Percentiles rank a stretch among this genome's conserved stretches.
phyloP scores from a whole-genome alignment of 2,888 invertebrate species.

The Microdon myrmicae region DNA sequence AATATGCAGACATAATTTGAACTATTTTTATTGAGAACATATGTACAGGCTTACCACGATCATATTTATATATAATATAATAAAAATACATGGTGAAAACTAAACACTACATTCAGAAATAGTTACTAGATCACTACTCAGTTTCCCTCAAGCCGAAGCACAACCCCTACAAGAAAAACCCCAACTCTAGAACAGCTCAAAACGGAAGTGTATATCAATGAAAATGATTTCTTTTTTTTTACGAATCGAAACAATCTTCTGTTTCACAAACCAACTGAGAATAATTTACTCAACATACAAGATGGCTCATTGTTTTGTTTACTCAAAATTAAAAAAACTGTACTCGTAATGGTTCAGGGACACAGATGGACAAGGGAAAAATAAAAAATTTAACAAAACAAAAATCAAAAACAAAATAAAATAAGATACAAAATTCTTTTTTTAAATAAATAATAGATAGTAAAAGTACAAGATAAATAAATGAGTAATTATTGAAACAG shows the following conservation, averaged over 20 bases:
- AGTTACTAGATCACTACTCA: too few relatives aligned
- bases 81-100: too few relatives aligned
- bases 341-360: conserved; percentile 44
- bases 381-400: conserved; percentile 20
- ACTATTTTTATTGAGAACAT: too few relatives aligned
- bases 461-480: conserved; percentile 16
- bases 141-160: too few relatives aligned
- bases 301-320: conserved; percentile 5
- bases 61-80: too few relatives aligned
- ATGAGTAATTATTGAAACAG: too few relatives aligned
- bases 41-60: too few relatives aligned
- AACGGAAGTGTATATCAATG: conserved; percentile 16
- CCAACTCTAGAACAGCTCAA: too few relatives aligned
- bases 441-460: conserved; percentile 8
- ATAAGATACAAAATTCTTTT: not conserved
- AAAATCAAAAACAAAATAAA: conserved; percentile 5
- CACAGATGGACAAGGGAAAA: conserved; percentile 34
- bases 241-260: too few relatives aligned
- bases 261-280: conserved; percentile 3
- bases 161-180: too few relatives aligned
- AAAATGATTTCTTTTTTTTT: conserved; percentile 5
- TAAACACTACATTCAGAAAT: too few relatives aligned
- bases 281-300: conserved; percentile 6
- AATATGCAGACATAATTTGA: too few relatives aligned
- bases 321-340: conserved; percentile 24